Evolutionary conservation across 2,888 invertebrate genomes (phyloP).

Genomic region (Electrophaes corylata): DNA sequence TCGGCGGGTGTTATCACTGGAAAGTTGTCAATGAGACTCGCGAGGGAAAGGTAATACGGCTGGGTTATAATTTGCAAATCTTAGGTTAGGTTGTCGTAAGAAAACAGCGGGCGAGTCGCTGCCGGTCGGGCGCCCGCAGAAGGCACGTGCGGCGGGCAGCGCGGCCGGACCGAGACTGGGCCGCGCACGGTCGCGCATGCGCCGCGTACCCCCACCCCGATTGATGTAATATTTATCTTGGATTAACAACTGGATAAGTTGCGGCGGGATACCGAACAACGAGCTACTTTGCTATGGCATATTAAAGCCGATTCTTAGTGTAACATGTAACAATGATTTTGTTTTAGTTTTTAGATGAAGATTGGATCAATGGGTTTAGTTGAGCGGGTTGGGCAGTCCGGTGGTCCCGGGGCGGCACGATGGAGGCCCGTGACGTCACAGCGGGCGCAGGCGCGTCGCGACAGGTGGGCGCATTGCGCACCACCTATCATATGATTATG

Average conservation of each 20-base stretch:
- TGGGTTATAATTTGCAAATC: slow-evolving; percentile 35
- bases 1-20: slow-evolving; percentile 28
- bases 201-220: slow-evolving; percentile 55
- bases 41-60: slow-evolving; percentile 29
- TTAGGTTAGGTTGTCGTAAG: slow-evolving; percentile 50
- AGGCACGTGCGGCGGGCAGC: slow-evolving; percentile 72
- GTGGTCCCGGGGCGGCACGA: slow-evolving; percentile 46
- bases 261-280: slow-evolving; percentile 51
- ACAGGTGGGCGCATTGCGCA: slow-evolving; percentile 84
- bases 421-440: slow-evolving; percentile 68
- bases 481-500: slow-evolving; percentile 82
- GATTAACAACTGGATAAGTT: slow-evolving; percentile 80
- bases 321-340: no score
- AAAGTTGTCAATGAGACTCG: slow-evolving; percentile 10
- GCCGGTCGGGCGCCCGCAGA: slow-evolving; percentile 68
- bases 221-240: slow-evolving; percentile 84
- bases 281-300: not conserved
- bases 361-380: slow-evolving; percentile 69
- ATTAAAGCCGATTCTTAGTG: not conserved
- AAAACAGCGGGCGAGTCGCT: slow-evolving; percentile 71
- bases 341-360: slow-evolving; percentile 57
- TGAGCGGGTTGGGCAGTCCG: slow-evolving; percentile 48
- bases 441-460: slow-evolving; percentile 79
- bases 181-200: slow-evolving; percentile 54
- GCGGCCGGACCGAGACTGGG: slow-evolving; percentile 81